phyloP scores from a whole-genome alignment of 2,797 vertebrate genomes.

The Sphenodon punctatus region DNA sequence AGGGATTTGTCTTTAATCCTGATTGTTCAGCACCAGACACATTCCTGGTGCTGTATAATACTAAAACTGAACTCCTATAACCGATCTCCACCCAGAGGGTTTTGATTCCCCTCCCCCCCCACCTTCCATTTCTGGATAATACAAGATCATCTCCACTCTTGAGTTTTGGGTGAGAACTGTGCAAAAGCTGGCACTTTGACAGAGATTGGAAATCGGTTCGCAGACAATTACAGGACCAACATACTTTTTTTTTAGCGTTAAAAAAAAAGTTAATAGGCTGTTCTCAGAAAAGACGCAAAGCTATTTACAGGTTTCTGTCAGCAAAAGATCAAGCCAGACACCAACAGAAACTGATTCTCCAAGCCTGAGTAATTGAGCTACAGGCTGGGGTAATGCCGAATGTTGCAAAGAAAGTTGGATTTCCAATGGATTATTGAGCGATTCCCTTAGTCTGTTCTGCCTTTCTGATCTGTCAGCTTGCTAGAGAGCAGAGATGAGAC shows the following conservation, averaged over 20 bases:
- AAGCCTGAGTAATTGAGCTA: neutral
- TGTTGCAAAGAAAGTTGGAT: neutral
- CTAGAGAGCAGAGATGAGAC: neutral
- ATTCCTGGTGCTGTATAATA: no score
- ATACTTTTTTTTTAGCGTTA: neutral
- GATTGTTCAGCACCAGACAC: no score
- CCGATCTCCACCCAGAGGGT: no score
- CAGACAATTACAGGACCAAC: rapidly evolving
- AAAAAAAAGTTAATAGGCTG: neutral
- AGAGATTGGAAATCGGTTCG: neutral
- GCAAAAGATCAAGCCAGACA: neutral
- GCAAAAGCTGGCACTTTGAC: neutral
- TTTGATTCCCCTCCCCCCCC: no score
- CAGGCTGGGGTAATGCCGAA: neutral
- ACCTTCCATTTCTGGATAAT: no score
- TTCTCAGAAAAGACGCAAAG: neutral
- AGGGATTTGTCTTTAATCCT: no score
- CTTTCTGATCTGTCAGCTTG: neutral
- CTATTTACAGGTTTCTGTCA: neutral
- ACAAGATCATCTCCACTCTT: no score
- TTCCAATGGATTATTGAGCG: neutral
- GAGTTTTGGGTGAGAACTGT: no score
- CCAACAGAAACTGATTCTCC: neutral
- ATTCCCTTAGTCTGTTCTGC: neutral
- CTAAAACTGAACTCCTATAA: no score